Evolutionary conservation across 1,140 invertebrate species (phyloP).

Genomic region (Wiebesia pumilae): DNA sequence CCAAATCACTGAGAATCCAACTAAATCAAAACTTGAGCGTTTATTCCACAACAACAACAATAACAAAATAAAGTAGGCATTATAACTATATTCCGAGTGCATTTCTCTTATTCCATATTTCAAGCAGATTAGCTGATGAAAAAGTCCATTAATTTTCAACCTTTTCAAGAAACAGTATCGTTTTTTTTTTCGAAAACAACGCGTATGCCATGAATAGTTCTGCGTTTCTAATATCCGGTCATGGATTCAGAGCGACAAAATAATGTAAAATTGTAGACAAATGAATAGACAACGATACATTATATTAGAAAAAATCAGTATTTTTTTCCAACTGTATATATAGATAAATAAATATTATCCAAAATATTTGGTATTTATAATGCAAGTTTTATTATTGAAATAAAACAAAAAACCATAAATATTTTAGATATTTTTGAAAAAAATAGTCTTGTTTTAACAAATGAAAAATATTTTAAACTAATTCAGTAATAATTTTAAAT

Average conservation of each 20-base stretch:
- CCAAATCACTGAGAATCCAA: not conserved
- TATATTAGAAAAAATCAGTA: not conserved
- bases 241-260: not conserved
- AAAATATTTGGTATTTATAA: too few species aligned
- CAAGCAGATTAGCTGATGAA: not conserved
- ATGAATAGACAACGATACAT: not conserved
- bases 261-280: not conserved
- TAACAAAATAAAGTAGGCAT: not conserved
- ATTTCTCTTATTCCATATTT: not conserved
- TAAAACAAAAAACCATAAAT: too few species aligned
- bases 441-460: too few species aligned
- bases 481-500: too few species aligned
- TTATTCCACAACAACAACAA: not conserved
- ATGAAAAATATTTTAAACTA: too few species aligned
- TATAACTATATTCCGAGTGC: not conserved
- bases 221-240: not conserved
- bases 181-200: not conserved
- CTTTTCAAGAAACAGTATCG: not conserved
- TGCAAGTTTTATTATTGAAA: too few species aligned
- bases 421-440: too few species aligned
- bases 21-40: not conserved
- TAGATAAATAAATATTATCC: too few species aligned
- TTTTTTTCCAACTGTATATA: not conserved
- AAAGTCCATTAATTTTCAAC: constrained; percentile 17
- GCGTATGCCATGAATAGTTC: not conserved